Conservation (phyloP, 2,888 invertebrate genomes). For the Oxyscelio sp. region DNA sequence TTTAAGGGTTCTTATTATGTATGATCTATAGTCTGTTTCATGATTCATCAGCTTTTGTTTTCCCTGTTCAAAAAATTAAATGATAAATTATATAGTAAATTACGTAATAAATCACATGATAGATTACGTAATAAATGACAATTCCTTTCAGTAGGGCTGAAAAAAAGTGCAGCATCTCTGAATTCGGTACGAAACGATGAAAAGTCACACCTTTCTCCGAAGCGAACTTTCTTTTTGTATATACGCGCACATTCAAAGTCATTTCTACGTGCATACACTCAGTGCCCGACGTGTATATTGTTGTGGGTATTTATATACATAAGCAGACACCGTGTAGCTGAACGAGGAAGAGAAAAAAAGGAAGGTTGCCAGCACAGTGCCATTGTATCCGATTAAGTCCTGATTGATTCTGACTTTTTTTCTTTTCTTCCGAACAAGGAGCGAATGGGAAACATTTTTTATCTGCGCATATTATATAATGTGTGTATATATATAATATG, state of each 20-base stretch:
- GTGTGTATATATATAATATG: too few species aligned
- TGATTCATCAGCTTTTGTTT: too few species aligned
- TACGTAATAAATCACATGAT: too few species aligned
- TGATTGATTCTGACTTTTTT: slow-evolving; percentile 37
- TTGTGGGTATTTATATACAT: slow-evolving; percentile 81
- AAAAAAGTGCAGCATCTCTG: too few species aligned
- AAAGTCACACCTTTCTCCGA: slow-evolving; percentile 53
- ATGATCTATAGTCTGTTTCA: too few species aligned
- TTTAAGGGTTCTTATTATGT: too few species aligned
- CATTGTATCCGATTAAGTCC: slow-evolving; percentile 86
- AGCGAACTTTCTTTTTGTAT: slow-evolving; percentile 72
- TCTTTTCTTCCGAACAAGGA: slow-evolving; percentile 8
- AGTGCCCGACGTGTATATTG: slow-evolving; percentile 73
- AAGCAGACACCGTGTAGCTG: slow-evolving; percentile 73
- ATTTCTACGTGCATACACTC: slow-evolving; percentile 64
- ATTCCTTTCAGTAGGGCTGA: too few species aligned
- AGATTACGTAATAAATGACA: too few species aligned
- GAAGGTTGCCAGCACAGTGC: slow-evolving; percentile 87
- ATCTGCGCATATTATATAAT: not conserved
- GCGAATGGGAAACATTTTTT: slow-evolving; percentile 28
- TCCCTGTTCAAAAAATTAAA: too few species aligned
- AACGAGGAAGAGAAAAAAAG: slow-evolving; percentile 78
- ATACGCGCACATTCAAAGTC: slow-evolving; percentile 72
- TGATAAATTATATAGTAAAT: too few species aligned
- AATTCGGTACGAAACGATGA: not conserved